Base-by-base conservation (phyloP, 1,140 invertebrate genomes). In the Cherax destructor region DNA sequence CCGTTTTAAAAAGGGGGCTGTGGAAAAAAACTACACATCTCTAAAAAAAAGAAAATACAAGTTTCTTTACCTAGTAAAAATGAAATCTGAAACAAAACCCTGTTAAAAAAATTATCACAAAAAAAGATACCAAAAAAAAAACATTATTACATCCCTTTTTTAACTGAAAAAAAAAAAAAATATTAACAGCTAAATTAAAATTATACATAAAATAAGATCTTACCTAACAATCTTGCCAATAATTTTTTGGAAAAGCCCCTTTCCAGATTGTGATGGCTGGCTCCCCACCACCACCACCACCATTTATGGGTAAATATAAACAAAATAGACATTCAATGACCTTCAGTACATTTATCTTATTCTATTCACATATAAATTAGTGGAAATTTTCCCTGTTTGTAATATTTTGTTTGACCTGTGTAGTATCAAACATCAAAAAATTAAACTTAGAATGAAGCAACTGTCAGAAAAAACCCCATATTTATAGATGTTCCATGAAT, bases 171-270 rank as follows among this genome's bases (percentile, higher is more conserved):
- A 18, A 10, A 74, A 74, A 0, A 1, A 74, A 5, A 74, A 74
- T 65, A 65, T 65, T 18, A 21, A 65, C 21, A 74, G 5, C 69
- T 9, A 24, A 21, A 74, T 21, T 5, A 74, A 7, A 30, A 30
- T 74, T 5, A 74, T 5, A 21, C 9, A 61, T n/a, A 30, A 69
- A 65, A 21, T 13, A 10, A 7, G 49, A 41, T 61, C 88, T 91
- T 52, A 91, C 88, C 88, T 91, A 59, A 91, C 76, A 50, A 91
- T 91, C 76, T 91, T 91, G 72, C 88, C 88, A 52, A 91, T 91
- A 5, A 91, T 91, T 47, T 91, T 91, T 16, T n/a, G n/a, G n/a
- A n/a, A 83, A 91, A 21, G 88, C 88, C 88, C 88, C n/a, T n/a
- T n/a, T 18, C 88, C 88, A 5, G 88, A 52, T 18, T 79, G 88